Base-by-base conservation (phyloP, 1,140 invertebrate genomes). In the Trachymyrmex septentrionalis region DNA sequence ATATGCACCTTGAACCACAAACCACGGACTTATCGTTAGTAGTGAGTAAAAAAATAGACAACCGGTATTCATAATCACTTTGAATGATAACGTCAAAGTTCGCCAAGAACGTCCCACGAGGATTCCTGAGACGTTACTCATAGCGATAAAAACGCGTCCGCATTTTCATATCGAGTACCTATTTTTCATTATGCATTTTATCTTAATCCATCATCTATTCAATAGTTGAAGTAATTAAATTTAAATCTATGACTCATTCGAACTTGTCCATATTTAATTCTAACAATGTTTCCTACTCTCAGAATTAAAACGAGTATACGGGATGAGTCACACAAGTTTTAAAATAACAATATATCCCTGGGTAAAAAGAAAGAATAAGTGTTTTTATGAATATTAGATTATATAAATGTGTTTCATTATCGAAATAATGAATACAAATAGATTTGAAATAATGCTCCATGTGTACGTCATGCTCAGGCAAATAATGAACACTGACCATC, bases 61-160 rank as follows among this genome's bases (percentile, higher is more conserved):
- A 72, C 16, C 50, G 21, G 50, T n/a, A n/a, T 30, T 30, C 34
- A 16, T 69, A 72, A 72, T 14, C 21, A 53, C 21, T 59, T 57
- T 71, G 7, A 72, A 59, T 5, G 64, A 81, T 81, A 81, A 81
- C 77, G 34, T 82, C 66, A 6, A 44, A 72, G 67, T 59, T 48
- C n/a, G 38, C 1, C 34, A 14, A 55, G 44, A 80, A 69, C 7
- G 64, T 71, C 64, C 64, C n/a, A n/a, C 44, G n/a, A 14, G 16
- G 2, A 82, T 82, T 82, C 21, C 34, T 48, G 5, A 38, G 38
- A 82, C 12, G 19, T 82, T 57, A 82, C 16, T 71, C 78, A 82
- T 12, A 10, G 0, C 3, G 12, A n/a, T 44, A 27, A 59, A 57
- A 59, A 30, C 27, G 44, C 12, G 1, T 66, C 19, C 14, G 44